phyloP scores from a whole-genome alignment of 2,113 vertebrate genomes.

The Emydura subglobosa region DNA sequence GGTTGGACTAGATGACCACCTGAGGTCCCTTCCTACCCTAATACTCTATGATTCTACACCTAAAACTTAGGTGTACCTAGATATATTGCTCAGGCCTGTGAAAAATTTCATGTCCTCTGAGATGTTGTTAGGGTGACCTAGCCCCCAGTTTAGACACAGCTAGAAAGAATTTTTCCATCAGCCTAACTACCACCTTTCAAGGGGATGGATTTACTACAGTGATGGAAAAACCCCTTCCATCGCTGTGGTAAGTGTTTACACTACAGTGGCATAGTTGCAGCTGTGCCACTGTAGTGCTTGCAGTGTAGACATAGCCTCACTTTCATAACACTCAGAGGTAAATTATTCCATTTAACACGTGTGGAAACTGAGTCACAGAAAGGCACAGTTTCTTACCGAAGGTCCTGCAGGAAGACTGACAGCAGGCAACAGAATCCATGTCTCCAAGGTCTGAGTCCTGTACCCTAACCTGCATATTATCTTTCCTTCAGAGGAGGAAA shows the following conservation, averaged over 20 bases:
- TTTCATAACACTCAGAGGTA: slow-evolving; percentile 57
- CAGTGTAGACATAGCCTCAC: neutral
- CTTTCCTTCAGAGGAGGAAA: neutral
- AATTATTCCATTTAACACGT: slow-evolving; percentile 24
- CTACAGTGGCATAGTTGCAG: neutral
- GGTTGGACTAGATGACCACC: too few species aligned
- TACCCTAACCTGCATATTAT: neutral
- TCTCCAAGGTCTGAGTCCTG: neutral
- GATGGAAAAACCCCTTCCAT: neutral
- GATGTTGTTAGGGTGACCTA: too few species aligned
- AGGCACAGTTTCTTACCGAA: slow-evolving; percentile 30
- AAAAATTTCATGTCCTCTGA: too few species aligned
- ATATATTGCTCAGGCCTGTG: too few species aligned
- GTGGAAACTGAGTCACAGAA: slow-evolving; percentile 55
- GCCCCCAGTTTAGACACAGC: too few species aligned
- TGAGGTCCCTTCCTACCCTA: too few species aligned
- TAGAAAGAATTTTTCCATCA: too few species aligned
- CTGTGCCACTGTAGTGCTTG: neutral
- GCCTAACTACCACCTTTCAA: neutral
- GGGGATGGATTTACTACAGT: neutral
- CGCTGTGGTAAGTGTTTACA: neutral
- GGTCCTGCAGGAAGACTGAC: neutral
- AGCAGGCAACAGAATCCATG: neutral
- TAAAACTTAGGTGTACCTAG: too few species aligned
- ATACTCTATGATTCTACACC: too few species aligned